Conservation (phyloP, 2,888 invertebrate species). For the Drosophila algonquin region DNA sequence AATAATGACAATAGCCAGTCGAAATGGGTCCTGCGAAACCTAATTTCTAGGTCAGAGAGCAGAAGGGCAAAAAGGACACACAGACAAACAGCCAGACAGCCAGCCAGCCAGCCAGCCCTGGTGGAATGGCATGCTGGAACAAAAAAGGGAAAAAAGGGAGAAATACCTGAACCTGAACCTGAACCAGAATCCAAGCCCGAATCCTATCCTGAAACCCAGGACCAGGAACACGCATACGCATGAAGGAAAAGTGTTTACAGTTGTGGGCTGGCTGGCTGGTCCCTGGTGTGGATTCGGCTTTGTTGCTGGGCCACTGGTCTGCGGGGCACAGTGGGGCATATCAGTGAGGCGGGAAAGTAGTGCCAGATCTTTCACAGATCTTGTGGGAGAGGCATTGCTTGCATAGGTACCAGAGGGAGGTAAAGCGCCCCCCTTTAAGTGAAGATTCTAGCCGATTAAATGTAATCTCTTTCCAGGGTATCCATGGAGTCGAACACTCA, state of each 20-base stretch:
- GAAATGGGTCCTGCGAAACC: slow-evolving; percentile 50
- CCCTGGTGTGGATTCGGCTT: slow-evolving; percentile 32
- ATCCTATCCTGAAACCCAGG: background rate
- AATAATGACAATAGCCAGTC: slow-evolving; percentile 64
- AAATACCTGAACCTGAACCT: slow-evolving; percentile 8
- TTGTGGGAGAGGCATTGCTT: too few relatives aligned
- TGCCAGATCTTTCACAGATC: too few relatives aligned
- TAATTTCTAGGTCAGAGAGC: slow-evolving; percentile 32
- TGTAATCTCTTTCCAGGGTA: background rate
- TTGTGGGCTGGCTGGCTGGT: slow-evolving; percentile 14
- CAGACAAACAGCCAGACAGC: too few relatives aligned
- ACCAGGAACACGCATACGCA: slow-evolving; percentile 9
- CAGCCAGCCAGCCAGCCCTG: too few relatives aligned
- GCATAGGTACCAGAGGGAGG: too few relatives aligned
- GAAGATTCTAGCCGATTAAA: too few relatives aligned
- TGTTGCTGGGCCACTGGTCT: background rate
- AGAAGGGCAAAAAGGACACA: background rate
- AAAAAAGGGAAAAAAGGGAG: background rate
- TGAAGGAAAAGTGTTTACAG: slow-evolving; percentile 45
- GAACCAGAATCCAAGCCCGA: slow-evolving; percentile 26
- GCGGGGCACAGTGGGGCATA: background rate
- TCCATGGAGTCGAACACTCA: background rate
- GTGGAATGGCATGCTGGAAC: background rate
- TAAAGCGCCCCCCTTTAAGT: too few relatives aligned
- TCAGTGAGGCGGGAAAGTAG: background rate